A percentile compares a stretch with the other conserved stretches of the same genome.
phyloP scores from a whole-genome alignment of 1,140 invertebrate species.

The Drosophila insularis region DNA sequence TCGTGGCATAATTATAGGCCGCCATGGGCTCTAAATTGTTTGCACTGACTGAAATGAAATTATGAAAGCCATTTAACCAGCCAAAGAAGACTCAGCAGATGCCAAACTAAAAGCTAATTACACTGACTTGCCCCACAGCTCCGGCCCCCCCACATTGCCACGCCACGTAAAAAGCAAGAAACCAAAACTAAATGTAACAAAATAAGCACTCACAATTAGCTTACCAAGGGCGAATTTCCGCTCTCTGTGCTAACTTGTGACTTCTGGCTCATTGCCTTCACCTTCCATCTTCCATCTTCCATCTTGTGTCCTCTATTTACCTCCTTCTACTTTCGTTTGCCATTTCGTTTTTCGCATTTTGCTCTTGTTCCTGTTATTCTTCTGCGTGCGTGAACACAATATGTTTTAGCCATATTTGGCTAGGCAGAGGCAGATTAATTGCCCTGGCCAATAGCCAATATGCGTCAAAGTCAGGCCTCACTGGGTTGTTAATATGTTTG shows the following conservation, averaged over 20 bases:
- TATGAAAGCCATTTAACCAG: conserved; percentile 23
- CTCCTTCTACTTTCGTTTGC: background rate
- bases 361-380: conserved; percentile 44
- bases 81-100: conserved; percentile 35
- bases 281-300: conserved; percentile 7
- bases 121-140: too few relatives aligned
- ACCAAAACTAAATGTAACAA: conserved; percentile 18
- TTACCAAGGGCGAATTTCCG: background rate
- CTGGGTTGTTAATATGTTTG: conserved; percentile 61
- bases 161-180: background rate
- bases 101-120: conserved; percentile 1
- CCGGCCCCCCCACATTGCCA: too few relatives aligned
- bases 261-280: conserved; percentile 5
- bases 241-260: background rate
- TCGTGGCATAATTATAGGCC: conserved; percentile 63
- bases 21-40: conserved; percentile 47
- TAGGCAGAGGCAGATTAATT: conserved; percentile 64
- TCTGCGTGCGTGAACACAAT: conserved; percentile 60
- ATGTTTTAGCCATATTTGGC: conserved; percentile 57
- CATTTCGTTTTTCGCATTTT: background rate
- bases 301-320: background rate
- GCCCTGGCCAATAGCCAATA: conserved; percentile 72
- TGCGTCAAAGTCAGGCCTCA: conserved; percentile 55
- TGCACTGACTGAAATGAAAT: conserved; percentile 38
- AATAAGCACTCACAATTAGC: conserved; percentile 11